These are phyloP conservation scores for Lepidocyrtoides sp. DNA, from an alignment of 2,888 invertebrate genomes.

Conservation along the genomic window DNA sequence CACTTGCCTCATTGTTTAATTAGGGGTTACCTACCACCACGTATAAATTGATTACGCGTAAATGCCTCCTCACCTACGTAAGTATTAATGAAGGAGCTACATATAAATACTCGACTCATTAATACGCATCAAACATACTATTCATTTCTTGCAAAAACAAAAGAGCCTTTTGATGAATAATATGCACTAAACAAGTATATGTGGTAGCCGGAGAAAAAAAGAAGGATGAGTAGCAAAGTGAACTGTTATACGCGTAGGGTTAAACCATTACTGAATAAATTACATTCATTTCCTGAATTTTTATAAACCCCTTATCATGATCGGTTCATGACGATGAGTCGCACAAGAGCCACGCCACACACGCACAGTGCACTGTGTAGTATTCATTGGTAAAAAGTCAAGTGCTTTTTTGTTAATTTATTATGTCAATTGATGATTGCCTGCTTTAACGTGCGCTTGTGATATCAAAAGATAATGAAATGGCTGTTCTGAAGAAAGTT, in stretches of 20 bases:
- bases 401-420: conserved; percentile 47
- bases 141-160: conserved; percentile 65
- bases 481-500: conserved; percentile 35
- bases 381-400: conserved; percentile 53
- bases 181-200: conserved; percentile 14
- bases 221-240: conserved; percentile 67
- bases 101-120: conserved; percentile 1
- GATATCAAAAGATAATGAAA: conserved; percentile 41
- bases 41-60: conserved; percentile 43
- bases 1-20: conserved; percentile 41
- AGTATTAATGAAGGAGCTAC: conserved; percentile 39
- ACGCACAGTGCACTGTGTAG: neutral
- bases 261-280: conserved; percentile 44
- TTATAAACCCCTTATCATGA: conserved; percentile 62
- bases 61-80: conserved; percentile 38
- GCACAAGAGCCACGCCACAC: conserved; percentile 22
- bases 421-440: conserved; percentile 58
- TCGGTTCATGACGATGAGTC: conserved; percentile 23
- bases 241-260: conserved; percentile 25
- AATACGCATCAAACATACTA: conserved; percentile 17
- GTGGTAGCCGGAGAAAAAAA: conserved; percentile 25
- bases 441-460: neutral
- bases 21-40: conserved; percentile 23
- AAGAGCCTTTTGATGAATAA: conserved; percentile 70
- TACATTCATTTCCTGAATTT: conserved; percentile 74